Percentiles rank a stretch among this genome's conserved stretches.
phyloP scores from a whole-genome alignment of 1,140 invertebrate species.

The Meloidogyne hapla region DNA sequence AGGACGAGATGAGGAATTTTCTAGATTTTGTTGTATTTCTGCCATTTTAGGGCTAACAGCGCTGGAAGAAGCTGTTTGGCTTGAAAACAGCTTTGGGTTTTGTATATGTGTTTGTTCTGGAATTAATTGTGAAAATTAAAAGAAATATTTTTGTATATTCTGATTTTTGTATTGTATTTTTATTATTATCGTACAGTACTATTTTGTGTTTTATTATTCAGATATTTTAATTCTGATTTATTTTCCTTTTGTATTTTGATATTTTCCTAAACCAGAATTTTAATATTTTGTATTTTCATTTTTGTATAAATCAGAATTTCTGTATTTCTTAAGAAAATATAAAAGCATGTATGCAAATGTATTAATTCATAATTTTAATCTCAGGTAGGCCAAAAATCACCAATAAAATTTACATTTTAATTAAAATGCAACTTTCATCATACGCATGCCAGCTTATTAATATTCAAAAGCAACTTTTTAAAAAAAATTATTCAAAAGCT shows the following conservation, averaged over 20 bases:
- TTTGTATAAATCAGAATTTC: too few species aligned
- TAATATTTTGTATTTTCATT: too few species aligned
- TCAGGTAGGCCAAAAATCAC: too few species aligned
- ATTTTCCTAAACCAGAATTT: too few species aligned
- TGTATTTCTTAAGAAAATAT: too few species aligned
- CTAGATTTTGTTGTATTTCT: not conserved
- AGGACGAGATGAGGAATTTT: not conserved
- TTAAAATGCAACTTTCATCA: not conserved
- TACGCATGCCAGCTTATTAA: not conserved
- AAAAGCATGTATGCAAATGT: too few species aligned
- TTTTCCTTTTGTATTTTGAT: too few species aligned
- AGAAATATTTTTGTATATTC: not conserved
- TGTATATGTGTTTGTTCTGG: not conserved
- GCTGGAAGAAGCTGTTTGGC: not conserved
- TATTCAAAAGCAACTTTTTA: not conserved
- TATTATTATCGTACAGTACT: not conserved
- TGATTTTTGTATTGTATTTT: not conserved
- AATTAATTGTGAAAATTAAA: too few species aligned
- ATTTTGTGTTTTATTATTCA: too few species aligned
- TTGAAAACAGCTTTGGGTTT: not conserved
- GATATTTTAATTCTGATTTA: too few species aligned
- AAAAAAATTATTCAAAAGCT: not conserved
- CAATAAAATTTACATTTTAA: not conserved
- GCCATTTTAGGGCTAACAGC: not conserved
- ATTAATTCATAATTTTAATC: too few species aligned